Evolutionary conservation across 2,888 invertebrate species (phyloP).

Genomic region (Acrobasis suavella): DNA sequence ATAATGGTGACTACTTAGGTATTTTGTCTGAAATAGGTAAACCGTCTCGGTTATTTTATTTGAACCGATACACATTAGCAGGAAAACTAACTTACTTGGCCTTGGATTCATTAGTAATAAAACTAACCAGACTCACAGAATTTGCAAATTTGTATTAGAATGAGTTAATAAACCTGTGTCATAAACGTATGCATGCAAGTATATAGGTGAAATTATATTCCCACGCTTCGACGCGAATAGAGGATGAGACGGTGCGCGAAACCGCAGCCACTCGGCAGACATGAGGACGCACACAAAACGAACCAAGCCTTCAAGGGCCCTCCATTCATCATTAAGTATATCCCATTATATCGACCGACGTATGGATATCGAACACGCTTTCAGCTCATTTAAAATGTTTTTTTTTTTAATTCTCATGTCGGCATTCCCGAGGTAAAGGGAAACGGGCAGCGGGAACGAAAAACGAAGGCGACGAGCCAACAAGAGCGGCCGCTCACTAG

Average conservation of each 20-base stretch:
- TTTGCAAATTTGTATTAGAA: not conserved
- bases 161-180: no score
- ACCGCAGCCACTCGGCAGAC: constrained; percentile 41
- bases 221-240: constrained; percentile 51
- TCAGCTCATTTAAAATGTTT: constrained; percentile 74
- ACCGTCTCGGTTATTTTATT: no score
- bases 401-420: constrained; percentile 74
- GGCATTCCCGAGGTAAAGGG: constrained; percentile 77
- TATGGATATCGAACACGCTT: constrained; percentile 75
- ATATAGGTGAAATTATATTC: constrained; percentile 40
- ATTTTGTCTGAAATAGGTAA: no score
- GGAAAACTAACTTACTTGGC: constrained; percentile 50
- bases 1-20: not conserved
- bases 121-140: not conserved
- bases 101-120: constrained; percentile 32
- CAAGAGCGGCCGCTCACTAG: constrained; percentile 76
- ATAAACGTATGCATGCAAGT: not conserved
- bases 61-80: constrained; percentile 36
- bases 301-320: constrained; percentile 56
- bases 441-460: constrained; percentile 62
- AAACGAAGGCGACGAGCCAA: constrained; percentile 67
- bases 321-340: constrained; percentile 73
- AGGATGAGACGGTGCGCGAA: constrained; percentile 45
- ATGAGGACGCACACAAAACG: constrained; percentile 57
- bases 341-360: constrained; percentile 64